Evolutionary conservation across 2,113 vertebrate species (phyloP).

Genomic region (Rhinolophus sinicus): DNA sequence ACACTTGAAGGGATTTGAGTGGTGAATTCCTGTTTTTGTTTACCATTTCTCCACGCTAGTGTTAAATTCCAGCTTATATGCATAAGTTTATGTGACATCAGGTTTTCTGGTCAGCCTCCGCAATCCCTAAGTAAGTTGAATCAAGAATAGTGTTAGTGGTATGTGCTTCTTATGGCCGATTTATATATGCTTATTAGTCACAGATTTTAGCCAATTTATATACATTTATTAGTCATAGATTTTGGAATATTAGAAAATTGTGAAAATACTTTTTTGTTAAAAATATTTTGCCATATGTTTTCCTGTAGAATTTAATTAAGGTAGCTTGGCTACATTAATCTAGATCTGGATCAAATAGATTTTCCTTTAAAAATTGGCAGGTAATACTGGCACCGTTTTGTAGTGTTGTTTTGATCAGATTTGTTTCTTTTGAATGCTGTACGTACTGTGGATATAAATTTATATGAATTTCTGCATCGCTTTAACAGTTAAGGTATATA

Average conservation of each 20-base stretch:
- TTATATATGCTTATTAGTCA: background rate
- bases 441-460: background rate
- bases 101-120: background rate
- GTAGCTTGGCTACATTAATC: background rate
- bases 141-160: background rate
- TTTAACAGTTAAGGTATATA: background rate
- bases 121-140: background rate
- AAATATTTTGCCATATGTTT: background rate
- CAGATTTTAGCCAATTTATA: background rate
- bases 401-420: background rate
- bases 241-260: conserved; percentile 18
- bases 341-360: background rate
- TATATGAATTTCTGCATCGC: background rate
- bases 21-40: background rate
- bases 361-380: conserved; percentile 11
- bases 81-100: background rate
- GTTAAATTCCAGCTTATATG: background rate
- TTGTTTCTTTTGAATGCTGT: background rate
- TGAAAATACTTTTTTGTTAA: background rate
- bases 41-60: background rate
- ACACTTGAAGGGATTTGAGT: background rate
- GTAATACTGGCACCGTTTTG: background rate
- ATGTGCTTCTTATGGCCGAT: background rate
- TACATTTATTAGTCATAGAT: background rate
- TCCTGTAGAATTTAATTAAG: background rate